Evolutionary conservation across 2,113 vertebrate species (phyloP), one percentile per base, ranked within the genome.

Genomic region (Epinephelus moara): DNA sequence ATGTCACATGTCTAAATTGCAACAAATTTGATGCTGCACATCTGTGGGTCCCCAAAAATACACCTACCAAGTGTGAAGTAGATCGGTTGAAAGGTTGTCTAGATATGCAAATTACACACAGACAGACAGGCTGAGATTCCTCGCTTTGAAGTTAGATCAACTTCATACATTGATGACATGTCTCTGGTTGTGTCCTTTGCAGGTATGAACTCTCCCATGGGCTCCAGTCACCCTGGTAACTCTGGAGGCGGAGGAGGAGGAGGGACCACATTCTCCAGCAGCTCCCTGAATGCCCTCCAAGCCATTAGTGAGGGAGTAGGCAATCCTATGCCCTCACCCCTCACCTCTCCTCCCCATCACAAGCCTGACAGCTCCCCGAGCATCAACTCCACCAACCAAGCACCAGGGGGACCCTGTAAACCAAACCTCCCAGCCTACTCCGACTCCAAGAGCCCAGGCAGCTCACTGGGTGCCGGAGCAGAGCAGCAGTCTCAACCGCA

Each of bases 231-330:
- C 60, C 92, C 91, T 19, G 94, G 96, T 69, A 95, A 96, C 78
- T 81, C 89, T 73, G 93, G 92, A 70, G 89, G 85, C 3, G 94
- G 59, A 27, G 27, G 95, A 75, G 90, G 93, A 23, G 87, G 96
- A 81, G 94, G 92, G 71, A 94, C 92, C 90, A 96, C 90, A 75
- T 99, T 98, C 92, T 99, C 98, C 61, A 99, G 97, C 94, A 99
- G 97, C 90, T 99, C 98, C 8, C 95, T 99, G 55, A 99, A 97
- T 66, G 98, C 98, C 81, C 96, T 99, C 64, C 98, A 99, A 93
- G 98, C 98, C 84, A 99, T 99, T 75, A 99, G 98, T 68, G 98
- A 99, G 81, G 98, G 98, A 1, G 97, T 99, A 70, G 98, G 98
- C 56, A 99, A 97, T 70, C 96, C 98, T 3, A 94, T 98, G 80